Percentiles rank a stretch among this genome's conserved stretches.
Evolutionary conservation across 2,888 invertebrate species (phyloP).

Genomic region (Torymus texanus): DNA sequence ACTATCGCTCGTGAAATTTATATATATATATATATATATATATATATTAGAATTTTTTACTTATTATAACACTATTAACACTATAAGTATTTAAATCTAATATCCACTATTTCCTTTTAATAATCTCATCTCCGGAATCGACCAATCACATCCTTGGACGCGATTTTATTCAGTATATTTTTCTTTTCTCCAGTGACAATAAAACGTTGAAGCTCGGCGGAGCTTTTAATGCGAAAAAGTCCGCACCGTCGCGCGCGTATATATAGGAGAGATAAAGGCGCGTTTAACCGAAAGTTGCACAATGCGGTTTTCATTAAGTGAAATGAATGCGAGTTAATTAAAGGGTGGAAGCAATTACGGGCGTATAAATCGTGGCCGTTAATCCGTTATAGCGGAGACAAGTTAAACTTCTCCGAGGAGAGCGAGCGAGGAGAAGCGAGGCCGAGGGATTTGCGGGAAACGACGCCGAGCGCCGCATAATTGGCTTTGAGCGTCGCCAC

Average conservation of each 20-base stretch:
- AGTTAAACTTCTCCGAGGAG: slow-evolving; percentile 67
- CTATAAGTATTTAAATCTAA: no score
- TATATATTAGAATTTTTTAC: no score
- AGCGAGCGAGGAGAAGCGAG: neutral
- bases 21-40: no score
- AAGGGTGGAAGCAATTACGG: slow-evolving; percentile 72
- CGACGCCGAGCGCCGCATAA: slow-evolving; percentile 72
- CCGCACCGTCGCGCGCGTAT: neutral
- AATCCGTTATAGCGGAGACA: slow-evolving; percentile 74
- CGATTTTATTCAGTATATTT: no score
- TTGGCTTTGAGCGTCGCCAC: slow-evolving; percentile 75
- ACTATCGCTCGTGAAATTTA: no score
- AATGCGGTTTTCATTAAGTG: slow-evolving; percentile 70
- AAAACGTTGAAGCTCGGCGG: neutral
- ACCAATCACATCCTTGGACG: no score
- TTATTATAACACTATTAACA: no score
- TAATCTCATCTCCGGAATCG: no score
- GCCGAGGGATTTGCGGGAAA: slow-evolving; percentile 68
- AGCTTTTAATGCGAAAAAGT: no score
- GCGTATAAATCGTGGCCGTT: slow-evolving; percentile 73
- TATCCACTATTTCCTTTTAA: no score
- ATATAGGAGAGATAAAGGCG: slow-evolving; percentile 44
- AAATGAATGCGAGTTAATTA: slow-evolving; percentile 75
- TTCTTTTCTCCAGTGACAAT: neutral
- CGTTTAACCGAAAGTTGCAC: slow-evolving; percentile 42